A percentile compares a stretch with the other conserved stretches of the same genome.
phyloP scores from a whole-genome alignment of 2,113 vertebrate genomes.

The Sturnira hondurensis region DNA sequence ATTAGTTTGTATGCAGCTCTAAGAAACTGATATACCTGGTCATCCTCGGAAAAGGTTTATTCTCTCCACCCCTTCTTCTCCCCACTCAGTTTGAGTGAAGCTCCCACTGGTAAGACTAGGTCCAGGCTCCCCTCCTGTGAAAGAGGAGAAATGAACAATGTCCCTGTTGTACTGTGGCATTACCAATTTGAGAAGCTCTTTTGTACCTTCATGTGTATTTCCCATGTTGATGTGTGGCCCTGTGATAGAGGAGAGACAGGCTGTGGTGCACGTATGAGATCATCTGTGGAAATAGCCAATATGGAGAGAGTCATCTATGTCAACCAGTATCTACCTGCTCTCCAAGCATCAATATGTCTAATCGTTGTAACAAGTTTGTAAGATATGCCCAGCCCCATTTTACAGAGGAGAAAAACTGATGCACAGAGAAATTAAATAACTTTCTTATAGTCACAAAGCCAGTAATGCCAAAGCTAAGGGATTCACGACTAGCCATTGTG shows the following conservation, averaged over 20 bases:
- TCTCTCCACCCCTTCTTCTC: background rate
- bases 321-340: accelerated
- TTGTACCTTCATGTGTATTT: background rate
- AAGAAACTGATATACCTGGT: background rate
- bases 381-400: background rate
- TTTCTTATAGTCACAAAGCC: background rate
- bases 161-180: background rate
- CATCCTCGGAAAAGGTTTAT: background rate
- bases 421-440: background rate
- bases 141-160: background rate
- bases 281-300: accelerated
- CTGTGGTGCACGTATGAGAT: accelerated
- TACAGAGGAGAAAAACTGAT: background rate
- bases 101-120: background rate
- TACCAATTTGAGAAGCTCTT: background rate
- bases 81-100: background rate
- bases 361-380: background rate
- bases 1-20: background rate
- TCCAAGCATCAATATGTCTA: accelerated
- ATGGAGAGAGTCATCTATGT: accelerated
- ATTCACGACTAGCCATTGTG: background rate
- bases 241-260: background rate
- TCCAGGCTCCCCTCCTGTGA: background rate
- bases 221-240: background rate
- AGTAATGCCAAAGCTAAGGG: background rate